These are phyloP conservation scores for Coccyzus lansbergi DNA, from an alignment of 2,797 vertebrate species.

Conservation along the genomic window DNA sequence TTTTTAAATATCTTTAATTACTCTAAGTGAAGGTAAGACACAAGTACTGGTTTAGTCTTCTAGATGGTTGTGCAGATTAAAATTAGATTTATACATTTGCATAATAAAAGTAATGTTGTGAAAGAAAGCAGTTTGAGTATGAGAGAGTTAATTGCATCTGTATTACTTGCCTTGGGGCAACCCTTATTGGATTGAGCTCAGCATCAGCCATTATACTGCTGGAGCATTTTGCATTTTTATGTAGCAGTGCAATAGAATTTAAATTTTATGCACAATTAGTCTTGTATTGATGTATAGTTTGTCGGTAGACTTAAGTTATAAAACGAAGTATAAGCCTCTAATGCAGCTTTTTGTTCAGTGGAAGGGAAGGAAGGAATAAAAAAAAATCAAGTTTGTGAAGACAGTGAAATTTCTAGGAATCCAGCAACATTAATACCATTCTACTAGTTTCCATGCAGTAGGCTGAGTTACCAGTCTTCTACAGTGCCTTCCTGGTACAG, in stretches of 20 bases:
- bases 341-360: conserved; percentile 26
- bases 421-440: not conserved
- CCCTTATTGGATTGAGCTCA: conserved; percentile 48
- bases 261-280: conserved; percentile 76
- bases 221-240: conserved; percentile 65
- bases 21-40: conserved; percentile 73
- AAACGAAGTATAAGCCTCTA: conserved; percentile 34
- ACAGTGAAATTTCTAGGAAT: not conserved
- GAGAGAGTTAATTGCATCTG: conserved; percentile 64
- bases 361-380: not conserved
- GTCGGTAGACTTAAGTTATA: conserved; percentile 59
- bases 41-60: conserved; percentile 73
- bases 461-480: not conserved
- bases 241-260: conserved; percentile 61
- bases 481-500: not conserved
- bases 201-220: conserved; percentile 6
- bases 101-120: conserved; percentile 79
- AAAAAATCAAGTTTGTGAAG: not conserved
- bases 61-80: conserved; percentile 74
- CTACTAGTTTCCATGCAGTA: not conserved
- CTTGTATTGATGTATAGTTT: conserved; percentile 63
- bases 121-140: conserved; percentile 58
- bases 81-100: conserved; percentile 77
- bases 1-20: conserved; percentile 78
- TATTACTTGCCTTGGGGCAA: conserved; percentile 43